Evolutionary conservation across 2,888 invertebrate genomes (phyloP).

Genomic region (Pheosia tremula): DNA sequence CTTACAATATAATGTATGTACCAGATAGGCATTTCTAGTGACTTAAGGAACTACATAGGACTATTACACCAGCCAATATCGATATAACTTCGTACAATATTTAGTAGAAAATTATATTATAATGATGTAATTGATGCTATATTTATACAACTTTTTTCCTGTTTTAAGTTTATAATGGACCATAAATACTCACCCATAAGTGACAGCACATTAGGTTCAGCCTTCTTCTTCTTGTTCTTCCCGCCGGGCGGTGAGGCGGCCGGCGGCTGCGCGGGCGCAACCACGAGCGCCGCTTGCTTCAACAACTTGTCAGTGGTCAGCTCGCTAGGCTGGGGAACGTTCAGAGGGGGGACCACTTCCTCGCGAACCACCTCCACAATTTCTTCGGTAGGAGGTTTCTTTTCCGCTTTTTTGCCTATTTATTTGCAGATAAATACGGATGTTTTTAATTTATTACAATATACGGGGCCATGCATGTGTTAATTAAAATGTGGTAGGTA

Average conservation of each 20-base stretch:
- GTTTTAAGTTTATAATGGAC: too few relatives aligned
- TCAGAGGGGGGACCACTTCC: constrained; percentile 70
- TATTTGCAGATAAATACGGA: not conserved
- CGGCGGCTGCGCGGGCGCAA: constrained; percentile 31
- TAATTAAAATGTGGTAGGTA: too few relatives aligned
- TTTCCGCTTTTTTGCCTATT: constrained; percentile 68
- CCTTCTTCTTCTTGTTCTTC: constrained; percentile 75
- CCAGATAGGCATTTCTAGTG: too few relatives aligned
- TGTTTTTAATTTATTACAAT: too few relatives aligned
- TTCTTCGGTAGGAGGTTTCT: constrained; percentile 54
- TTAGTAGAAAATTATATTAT: too few relatives aligned
- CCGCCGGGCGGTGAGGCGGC: constrained; percentile 53
- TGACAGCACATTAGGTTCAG: constrained; percentile 69
- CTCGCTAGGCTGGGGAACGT: constrained; percentile 72
- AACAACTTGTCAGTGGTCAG: constrained; percentile 76
- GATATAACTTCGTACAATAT: too few relatives aligned
- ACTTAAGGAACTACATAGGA: too few relatives aligned
- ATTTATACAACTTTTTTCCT: too few relatives aligned
- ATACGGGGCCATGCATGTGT: too few relatives aligned
- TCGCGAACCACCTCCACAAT: constrained; percentile 46
- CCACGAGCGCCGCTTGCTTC: constrained; percentile 65
- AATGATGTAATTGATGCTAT: too few relatives aligned
- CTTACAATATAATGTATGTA: too few relatives aligned
- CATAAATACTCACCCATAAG: constrained; percentile 65
- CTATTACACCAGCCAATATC: too few relatives aligned